Evolutionary conservation across 2,113 vertebrate species (phyloP), one percentile per base, ranked within the genome.

Genomic region (Hypanus sabinus): DNA sequence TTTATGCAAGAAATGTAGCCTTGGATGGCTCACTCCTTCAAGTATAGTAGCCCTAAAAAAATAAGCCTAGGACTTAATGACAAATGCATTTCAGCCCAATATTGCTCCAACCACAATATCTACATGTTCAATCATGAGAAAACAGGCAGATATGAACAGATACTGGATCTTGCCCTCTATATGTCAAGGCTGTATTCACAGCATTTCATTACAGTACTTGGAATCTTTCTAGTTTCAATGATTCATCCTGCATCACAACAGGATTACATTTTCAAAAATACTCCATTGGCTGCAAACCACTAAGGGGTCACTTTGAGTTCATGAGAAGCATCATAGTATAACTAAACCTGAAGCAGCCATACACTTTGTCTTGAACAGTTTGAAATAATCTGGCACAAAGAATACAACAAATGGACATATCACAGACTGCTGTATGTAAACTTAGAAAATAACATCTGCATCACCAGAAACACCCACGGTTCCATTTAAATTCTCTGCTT

Each of bases 401-500:
- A 65, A 65, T 65, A 7, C 62, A 65, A 68, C 87, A 91, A 60
- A 60, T 73, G 68, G 68, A 22, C 36, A 71, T 93, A 38, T 33
- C 68, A 6, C 62, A 91, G 60, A 60, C 33, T 20, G 30, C 70
- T 27, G 18, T 16, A 85, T 22, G 36, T 57, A 85, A 85, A 85
- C 46, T 24, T 18, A 55, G 27, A 73, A 76, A 0, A 95, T 57
- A 55, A 95, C n/a, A 36, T 27, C 11, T 22, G 11, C 33, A 0
- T 33, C 65, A 71, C 94, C 94, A 57, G 94, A 95, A 94, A 70
- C 36, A 81, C 70, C 7, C 0, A 11, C 94, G 92, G 60, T 3
- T 0, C 0, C 75, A 80, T 30, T 90, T 80, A 85, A 46, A 94
- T 94, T 94, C 94, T 93, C 94, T 94, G 94, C 33, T 65, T 93